Evolutionary conservation across 2,888 invertebrate species (phyloP), one percentile per base, ranked within the genome.

Genomic region (Iselma pallidipennis): DNA sequence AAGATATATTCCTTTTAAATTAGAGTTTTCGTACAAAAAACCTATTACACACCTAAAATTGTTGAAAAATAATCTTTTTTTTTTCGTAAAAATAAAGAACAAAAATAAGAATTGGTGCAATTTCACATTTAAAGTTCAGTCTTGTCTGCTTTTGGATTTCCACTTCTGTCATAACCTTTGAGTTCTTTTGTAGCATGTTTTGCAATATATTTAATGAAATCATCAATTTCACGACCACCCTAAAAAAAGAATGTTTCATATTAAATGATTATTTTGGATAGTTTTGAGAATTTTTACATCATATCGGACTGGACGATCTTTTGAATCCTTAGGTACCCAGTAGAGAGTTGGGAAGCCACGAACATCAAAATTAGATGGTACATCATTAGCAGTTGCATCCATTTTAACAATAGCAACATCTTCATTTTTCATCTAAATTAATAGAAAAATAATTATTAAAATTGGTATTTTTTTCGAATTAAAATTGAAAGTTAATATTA

Each of bases 381-480:
- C 98, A 85, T 99, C 99, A 81, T 99, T 99, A 68, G 95, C 95
- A 10, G 98, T 98, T 12, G 98, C 98, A 82, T 99, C 99, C 85
- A 99, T 94, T 82, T 99, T 99, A 1, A 97, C 94, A 74, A 99
- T 95, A 67, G 89, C 90, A 2, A 99, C 89, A 28, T 91, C 88
- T 83, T 98, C 98, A 70, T 33, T 23, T 66, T 71, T 73, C 37
- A 76, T 59, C 71, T 69, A 54, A 42, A 69, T 65, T 51, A 55
- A 57, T n/a, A n/a, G n/a, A n/a, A n/a, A n/a, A n/a, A n/a, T n/a
- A n/a, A n/a, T n/a, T n/a, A n/a, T n/a, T n/a, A n/a, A n/a, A n/a
- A n/a, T n/a, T n/a, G n/a, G n/a, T n/a, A n/a, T n/a, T n/a, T n/a
- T n/a, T n/a, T n/a, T n/a, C n/a, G n/a, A n/a, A n/a, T n/a, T n/a